Evolutionary conservation across 35 echinoderm and acorn worm species (phyloP).

Genomic region (Lytechinus pictus): DNA sequence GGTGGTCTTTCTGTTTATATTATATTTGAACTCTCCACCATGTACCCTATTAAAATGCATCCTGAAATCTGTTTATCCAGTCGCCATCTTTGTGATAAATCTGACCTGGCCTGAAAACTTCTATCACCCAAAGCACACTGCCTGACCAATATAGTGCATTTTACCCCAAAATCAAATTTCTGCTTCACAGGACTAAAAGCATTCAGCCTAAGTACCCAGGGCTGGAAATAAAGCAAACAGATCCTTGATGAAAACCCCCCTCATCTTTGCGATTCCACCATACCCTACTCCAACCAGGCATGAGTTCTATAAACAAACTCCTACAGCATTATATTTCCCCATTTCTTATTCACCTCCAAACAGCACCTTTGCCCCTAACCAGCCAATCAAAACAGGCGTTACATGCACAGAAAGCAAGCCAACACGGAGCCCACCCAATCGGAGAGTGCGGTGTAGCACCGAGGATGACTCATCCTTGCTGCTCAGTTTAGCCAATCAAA

Average conservation of each 20-base stretch:
- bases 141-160: not conserved
- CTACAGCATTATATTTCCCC: not conserved
- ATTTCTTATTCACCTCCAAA: not conserved
- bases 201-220: not conserved
- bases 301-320: conserved; percentile 3
- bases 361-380: not conserved
- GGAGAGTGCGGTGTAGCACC: not conserved
- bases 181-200: not conserved
- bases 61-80: not conserved
- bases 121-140: not conserved
- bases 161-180: not conserved
- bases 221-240: not conserved
- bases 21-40: not conserved
- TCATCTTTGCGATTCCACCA: not conserved
- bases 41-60: not conserved
- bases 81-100: not conserved
- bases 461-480: conserved; percentile 32
- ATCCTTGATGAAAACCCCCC: not conserved
- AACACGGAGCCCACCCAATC: not conserved
- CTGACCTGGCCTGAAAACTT: not conserved
- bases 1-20: not conserved
- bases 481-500: conserved; percentile 38
- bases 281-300: not conserved
- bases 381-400: not conserved
- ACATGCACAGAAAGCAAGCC: not conserved